Evolutionary conservation across 2,797 vertebrate genomes (phyloP).

Genomic region (Enteromius afrohamiltoni): DNA sequence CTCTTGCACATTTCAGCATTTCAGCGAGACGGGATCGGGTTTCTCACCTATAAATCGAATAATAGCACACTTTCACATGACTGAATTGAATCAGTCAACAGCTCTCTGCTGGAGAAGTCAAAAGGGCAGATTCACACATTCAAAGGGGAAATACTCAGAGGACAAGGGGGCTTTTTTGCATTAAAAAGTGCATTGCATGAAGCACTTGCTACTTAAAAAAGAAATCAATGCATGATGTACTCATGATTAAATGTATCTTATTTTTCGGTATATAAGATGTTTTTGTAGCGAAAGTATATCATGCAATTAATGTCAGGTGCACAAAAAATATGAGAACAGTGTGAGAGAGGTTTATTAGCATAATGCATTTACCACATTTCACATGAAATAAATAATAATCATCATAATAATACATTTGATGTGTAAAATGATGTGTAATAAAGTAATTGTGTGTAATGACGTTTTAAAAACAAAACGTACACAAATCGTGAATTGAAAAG

Average conservation of each 20-base stretch:
- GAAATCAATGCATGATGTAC: not conserved
- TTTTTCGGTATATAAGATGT: too few species aligned
- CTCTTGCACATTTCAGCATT: not conserved
- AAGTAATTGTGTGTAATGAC: too few species aligned
- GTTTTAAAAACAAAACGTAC: too few species aligned
- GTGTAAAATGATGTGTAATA: too few species aligned
- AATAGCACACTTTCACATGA: not conserved
- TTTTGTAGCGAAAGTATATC: not conserved
- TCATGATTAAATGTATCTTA: too few species aligned
- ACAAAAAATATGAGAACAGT: too few species aligned
- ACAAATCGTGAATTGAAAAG: too few species aligned
- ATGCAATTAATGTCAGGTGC: too few species aligned
- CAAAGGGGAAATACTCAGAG: not conserved
- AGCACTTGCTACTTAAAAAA: not conserved
- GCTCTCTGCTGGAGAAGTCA: not conserved
- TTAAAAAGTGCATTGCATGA: not conserved
- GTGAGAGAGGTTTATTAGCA: too few species aligned
- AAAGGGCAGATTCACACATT: not conserved
- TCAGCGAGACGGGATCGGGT: not conserved
- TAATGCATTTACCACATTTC: too few species aligned
- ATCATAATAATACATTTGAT: too few species aligned
- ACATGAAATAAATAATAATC: too few species aligned
- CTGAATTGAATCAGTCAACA: slow-evolving; percentile 12
- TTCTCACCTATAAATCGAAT: slow-evolving; percentile 30
- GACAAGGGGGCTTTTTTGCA: not conserved